Evolutionary conservation across 2,888 invertebrate species (phyloP), one percentile per base, ranked within the genome.

Genomic region (Portevinia maculata): DNA sequence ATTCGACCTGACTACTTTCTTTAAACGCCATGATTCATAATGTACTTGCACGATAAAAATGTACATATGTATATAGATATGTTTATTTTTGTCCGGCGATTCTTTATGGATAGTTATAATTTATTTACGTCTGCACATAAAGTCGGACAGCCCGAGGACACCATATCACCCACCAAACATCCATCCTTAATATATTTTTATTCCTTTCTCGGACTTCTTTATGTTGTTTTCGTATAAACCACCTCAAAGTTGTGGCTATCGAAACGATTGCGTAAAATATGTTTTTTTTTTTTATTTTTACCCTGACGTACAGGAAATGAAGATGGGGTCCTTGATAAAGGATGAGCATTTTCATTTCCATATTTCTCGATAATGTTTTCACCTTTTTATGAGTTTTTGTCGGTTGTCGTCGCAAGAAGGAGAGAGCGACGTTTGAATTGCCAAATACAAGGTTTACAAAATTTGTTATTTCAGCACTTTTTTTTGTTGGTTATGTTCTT

Each of bases 341-440:
- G 78, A 71, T 52, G 62, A 62, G 67, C 71, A 30, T 70, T 73
- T 48, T 73, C 78, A 78, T 83, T 83, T 83, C 83, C 83, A 83
- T 83, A 83, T 83, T 83, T 83, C 37, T 30, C 67, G 71, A 78
- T 83, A 78, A 83, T 83, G 83, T 83, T 83, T 83, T 78, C 83
- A 83, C 78, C 83, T 83, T 83, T 83, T 83, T 83, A 83, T 78
- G 83, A 60, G 78, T 69, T 69, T 76, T 78, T 75, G 59, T 75
- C 65, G 53, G 70, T 53, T 39, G 55, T 74, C 24, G 24, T 55
- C 50, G 50, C 24, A 41, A 32, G 32, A 11, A 32, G 30, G 50
- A 24, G 15, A 48, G 46, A 30, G 41, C 5, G 24, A 24, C 5
- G 34, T 34, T 19, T 41, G 11, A 46, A 11, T 1, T 11, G 1